Conservation (phyloP, 1,140 invertebrate genomes). For the Lepeophtheirus salmonis region DNA sequence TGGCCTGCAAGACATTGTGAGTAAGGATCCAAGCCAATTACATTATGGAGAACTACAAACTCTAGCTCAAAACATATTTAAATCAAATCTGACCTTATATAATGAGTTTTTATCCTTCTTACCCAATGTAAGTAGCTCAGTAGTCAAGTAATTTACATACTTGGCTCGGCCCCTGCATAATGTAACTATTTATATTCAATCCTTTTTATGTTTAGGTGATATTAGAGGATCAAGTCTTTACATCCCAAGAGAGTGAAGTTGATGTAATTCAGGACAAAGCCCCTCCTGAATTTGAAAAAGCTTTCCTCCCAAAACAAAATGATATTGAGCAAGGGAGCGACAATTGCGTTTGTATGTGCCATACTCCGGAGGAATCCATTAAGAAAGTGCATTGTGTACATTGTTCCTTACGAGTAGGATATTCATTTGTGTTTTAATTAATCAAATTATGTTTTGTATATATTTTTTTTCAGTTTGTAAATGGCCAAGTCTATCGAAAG, state of each 20-base stretch:
- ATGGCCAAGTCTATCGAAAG: not conserved
- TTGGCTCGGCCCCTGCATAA: too few relatives aligned
- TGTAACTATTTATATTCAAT: too few relatives aligned
- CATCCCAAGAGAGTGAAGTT: not conserved
- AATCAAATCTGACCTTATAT: not conserved
- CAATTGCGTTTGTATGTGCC: not conserved
- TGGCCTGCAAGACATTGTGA: not conserved
- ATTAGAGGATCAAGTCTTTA: not conserved
- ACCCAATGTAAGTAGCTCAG: constrained; percentile 4
- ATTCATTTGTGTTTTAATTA: not conserved
- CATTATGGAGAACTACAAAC: not conserved
- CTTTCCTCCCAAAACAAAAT: not conserved
- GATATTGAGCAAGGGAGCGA: not conserved
- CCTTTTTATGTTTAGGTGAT: not conserved
- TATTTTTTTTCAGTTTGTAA: not conserved
- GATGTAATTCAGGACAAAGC: not conserved
- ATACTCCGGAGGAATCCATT: not conserved
- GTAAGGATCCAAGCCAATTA: not conserved
- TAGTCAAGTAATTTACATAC: too few relatives aligned
- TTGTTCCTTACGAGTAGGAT: not conserved
- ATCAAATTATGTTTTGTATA: too few relatives aligned
- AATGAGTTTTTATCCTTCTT: constrained; percentile 1
- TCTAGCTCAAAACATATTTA: not conserved
- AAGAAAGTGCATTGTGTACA: not conserved
- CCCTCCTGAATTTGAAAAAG: not conserved